Evolutionary conservation across 1,140 invertebrate species (phyloP), one percentile per base, ranked within the genome.

Genomic region (Ephestia elutella): DNA sequence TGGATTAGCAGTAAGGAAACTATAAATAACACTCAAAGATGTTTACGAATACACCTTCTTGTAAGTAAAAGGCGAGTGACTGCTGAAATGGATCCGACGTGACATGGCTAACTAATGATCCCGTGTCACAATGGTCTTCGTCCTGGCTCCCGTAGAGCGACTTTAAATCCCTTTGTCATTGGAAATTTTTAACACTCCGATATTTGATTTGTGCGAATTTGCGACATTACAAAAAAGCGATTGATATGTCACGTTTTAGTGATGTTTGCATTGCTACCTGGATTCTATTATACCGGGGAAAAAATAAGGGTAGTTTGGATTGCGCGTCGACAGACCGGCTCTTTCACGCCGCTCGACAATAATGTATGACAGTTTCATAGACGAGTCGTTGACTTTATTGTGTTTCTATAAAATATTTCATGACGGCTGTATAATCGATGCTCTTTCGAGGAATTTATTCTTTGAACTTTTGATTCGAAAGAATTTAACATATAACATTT

Each of bases 181-280:
- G 63, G 62, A 71, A 78, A 86, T 73, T 79, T 82, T 83, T 86
- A 86, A 86, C 86, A 86, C 83, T 86, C 84, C 82, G 86, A 76
- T 86, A 70, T 88, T 88, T 86, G 86, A 88, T 88, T 83, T 86
- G 86, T 82, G 78, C 76, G 83, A 85, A 86, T 85, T 76, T 77
- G 70, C 66, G 75, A 80, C 73, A 77, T 75, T 63, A 49, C 62
- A 83, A 83, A 77, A 87, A 85, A 73, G 71, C 82, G 73, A 88
- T 88, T 86, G 86, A 88, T 71, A 86, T 68, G 74, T 88, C 73
- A 78, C 77, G 76, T 84, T 86, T 88, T 86, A 84, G 81, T 65
- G 65, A 66, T 84, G 77, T 87, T 86, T 85, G 80, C 76, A 73
- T 86, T 77, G 71, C 83, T 88, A 86, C 83, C 83, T 88, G 86